These are phyloP conservation scores for Esperia sulphurella DNA, from an alignment of 2,888 invertebrate genomes.

Conservation along the genomic window DNA sequence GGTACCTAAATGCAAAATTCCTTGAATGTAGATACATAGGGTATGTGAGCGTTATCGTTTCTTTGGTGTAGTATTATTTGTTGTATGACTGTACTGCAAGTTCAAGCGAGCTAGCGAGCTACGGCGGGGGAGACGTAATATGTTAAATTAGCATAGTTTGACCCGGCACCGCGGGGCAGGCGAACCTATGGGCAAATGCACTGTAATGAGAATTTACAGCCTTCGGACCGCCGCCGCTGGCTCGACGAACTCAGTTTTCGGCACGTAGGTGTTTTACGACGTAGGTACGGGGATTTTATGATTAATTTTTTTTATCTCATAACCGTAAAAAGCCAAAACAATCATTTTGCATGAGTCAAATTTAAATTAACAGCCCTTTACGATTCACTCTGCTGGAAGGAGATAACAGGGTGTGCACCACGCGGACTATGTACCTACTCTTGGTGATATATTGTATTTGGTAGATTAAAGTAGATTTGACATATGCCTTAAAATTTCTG, in stretches of 20 bases:
- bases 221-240: conserved; percentile 10
- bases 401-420: too few relatives aligned
- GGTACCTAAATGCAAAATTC: too few relatives aligned
- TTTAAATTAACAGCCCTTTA: too few relatives aligned
- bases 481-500: too few relatives aligned
- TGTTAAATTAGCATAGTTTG: conserved; percentile 64
- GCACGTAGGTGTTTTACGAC: background rate
- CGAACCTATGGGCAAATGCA: conserved; percentile 13
- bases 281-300: background rate
- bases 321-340: too few relatives aligned
- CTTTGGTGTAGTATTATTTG: background rate
- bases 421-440: too few relatives aligned
- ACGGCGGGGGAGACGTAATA: conserved; percentile 33
- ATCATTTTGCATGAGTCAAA: too few relatives aligned
- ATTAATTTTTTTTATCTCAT: background rate
- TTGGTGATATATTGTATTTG: too few relatives aligned
- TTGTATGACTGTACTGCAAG: conserved; percentile 5
- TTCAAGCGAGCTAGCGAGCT: background rate
- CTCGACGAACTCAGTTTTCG: background rate
- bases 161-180: conserved; percentile 34
- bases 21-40: too few relatives aligned
- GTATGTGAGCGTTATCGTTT: background rate
- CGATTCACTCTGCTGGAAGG: too few relatives aligned
- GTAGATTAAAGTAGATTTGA: too few relatives aligned
- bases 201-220: conserved; percentile 58